Evolutionary conservation across 30 jellyfish, hydroid and myxozoan species (phyloP).

Genomic region (Aurelia aurita complex sp. Pacific): DNA sequence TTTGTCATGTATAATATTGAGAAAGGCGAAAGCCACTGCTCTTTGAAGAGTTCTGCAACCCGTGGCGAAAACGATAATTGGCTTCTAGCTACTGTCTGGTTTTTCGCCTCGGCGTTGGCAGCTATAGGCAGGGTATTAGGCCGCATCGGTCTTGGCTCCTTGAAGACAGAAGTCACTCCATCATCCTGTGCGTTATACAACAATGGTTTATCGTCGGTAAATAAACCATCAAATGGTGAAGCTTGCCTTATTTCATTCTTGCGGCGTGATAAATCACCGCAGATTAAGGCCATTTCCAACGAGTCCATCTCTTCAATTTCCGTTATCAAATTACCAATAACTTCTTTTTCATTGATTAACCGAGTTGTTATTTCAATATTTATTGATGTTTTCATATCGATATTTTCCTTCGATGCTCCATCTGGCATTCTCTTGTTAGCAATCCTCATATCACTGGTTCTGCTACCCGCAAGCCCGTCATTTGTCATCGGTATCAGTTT

Average conservation of each 20-base stretch:
- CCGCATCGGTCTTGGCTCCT: slow-evolving; percentile 35
- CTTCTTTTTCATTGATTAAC: slow-evolving; percentile 11
- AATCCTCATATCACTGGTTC: not conserved
- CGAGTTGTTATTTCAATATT: slow-evolving; percentile 7
- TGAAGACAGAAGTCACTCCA: not conserved
- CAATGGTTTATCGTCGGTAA: slow-evolving; percentile 39
- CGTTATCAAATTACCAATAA: not conserved
- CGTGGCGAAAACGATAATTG: slow-evolving; percentile 12
- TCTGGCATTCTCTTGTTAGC: slow-evolving; percentile 8
- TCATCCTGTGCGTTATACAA: slow-evolving; percentile 11
- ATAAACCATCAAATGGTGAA: slow-evolving; percentile 22
- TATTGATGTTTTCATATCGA: slow-evolving; percentile 20
- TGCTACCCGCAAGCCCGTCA: not conserved
- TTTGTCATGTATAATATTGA: slow-evolving; percentile 55
- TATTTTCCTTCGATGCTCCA: slow-evolving; percentile 16
- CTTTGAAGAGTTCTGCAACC: slow-evolving; percentile 50
- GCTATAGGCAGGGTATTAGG: slow-evolving; percentile 12
- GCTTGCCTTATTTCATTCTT: not conserved
- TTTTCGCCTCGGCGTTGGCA: not conserved
- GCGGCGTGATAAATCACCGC: not conserved
- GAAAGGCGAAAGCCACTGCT: slow-evolving; percentile 77
- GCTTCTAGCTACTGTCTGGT: not conserved
- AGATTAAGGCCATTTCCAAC: slow-evolving; percentile 31
- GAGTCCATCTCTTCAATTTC: slow-evolving; percentile 33
- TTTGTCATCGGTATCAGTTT: slow-evolving; percentile 1